Percentiles rank a stretch among this genome's conserved stretches.
Evolutionary conservation across 37 sponge, comb jelly and placozoan species (phyloP).

Genomic region (Beroe ovata): DNA sequence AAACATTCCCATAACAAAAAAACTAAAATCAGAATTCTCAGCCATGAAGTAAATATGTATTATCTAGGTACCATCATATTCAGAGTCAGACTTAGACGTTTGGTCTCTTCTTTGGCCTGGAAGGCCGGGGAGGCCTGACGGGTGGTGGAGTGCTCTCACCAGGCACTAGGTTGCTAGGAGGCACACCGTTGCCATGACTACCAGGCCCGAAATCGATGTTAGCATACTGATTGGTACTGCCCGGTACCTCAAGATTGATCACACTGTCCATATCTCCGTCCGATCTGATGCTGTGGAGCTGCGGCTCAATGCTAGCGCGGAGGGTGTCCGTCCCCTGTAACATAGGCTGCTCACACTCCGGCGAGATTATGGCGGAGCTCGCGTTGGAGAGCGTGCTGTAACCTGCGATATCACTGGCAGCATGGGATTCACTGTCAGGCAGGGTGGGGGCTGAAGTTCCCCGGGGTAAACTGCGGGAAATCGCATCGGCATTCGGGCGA

Average conservation of each 20-base stretch:
- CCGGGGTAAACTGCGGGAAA: neutral
- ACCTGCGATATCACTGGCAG: neutral
- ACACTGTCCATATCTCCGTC: constrained; percentile 21
- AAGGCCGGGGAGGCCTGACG: neutral
- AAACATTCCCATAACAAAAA: no score
- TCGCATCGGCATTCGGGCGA: neutral
- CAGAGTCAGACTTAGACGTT: neutral
- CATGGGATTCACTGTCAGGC: neutral
- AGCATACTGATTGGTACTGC: neutral
- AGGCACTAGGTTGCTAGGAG: neutral
- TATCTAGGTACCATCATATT: no score
- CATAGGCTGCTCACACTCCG: neutral
- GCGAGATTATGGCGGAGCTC: neutral
- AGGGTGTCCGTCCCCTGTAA: neutral
- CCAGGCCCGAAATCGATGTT: neutral
- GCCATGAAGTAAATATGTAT: no score
- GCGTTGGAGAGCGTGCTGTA: neutral
- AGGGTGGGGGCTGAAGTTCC: neutral
- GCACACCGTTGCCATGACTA: neutral
- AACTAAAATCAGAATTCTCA: no score
- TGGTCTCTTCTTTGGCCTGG: neutral
- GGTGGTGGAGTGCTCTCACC: neutral
- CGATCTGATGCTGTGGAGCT: neutral
- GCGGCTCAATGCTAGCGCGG: neutral
- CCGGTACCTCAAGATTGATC: neutral